A percentile compares a stretch with the other conserved stretches of the same genome.
Conservation (phyloP, 2,113 vertebrate species). For the Haemorhous mexicanus region DNA sequence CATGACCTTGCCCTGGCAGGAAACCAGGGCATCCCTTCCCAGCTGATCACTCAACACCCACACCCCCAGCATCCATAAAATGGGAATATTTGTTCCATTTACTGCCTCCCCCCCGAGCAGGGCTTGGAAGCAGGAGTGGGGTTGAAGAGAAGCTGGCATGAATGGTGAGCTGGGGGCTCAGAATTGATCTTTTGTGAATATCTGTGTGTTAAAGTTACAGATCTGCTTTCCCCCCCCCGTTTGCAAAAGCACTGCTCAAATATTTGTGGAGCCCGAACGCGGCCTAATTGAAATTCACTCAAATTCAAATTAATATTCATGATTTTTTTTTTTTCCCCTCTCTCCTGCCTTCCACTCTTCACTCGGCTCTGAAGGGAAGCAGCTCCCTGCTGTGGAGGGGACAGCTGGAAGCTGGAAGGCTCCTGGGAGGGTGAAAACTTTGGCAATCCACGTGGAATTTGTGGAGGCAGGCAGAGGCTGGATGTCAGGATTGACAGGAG, state of each 20-base stretch:
- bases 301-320: slow-evolving; percentile 58
- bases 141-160: fast-evolving
- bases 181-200: slow-evolving; percentile 32
- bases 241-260: slow-evolving; percentile 49
- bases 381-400: slow-evolving; percentile 28
- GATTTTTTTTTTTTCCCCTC: neutral
- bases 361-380: neutral
- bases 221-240: slow-evolving; percentile 19
- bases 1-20: neutral
- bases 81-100: neutral
- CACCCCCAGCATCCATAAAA: neutral
- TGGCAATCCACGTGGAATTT: slow-evolving; percentile 1
- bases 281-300: slow-evolving; percentile 56
- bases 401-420: slow-evolving; percentile 36
- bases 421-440: slow-evolving; percentile 35
- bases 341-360: slow-evolving; percentile 4
- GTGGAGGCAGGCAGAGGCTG: neutral
- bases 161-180: neutral
- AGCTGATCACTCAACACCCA: neutral
- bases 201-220: slow-evolving; percentile 48
- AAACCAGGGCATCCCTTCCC: fast-evolving
- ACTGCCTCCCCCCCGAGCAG: neutral
- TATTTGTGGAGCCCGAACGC: slow-evolving; percentile 46
- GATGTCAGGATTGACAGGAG: slow-evolving; percentile 11
- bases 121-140: neutral